Conservation (phyloP, 2,797 vertebrate genomes). For the Iguana delicatissima region DNA sequence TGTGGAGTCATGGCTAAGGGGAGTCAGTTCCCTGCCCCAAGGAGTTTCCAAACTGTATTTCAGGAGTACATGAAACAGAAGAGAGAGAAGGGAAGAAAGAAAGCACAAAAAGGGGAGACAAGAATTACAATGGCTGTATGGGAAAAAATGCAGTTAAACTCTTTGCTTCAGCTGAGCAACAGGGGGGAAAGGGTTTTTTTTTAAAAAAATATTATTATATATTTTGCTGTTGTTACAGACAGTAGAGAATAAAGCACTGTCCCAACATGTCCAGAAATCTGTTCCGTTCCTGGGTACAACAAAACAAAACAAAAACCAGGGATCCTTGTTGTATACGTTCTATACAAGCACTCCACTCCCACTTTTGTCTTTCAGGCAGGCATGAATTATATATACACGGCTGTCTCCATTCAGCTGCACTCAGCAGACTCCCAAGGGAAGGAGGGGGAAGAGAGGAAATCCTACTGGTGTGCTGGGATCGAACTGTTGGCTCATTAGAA, state of each 20-base stretch:
- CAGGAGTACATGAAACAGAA: not conserved
- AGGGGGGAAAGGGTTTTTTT: not conserved
- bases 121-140: not conserved
- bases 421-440: conserved; percentile 8
- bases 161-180: not conserved
- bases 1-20: not conserved
- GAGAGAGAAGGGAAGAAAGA: not conserved
- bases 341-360: not conserved
- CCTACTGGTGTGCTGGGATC: not conserved
- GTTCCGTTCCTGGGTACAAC: not conserved
- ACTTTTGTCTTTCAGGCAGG: conserved; percentile 17
- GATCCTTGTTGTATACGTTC: not conserved
- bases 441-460: not conserved
- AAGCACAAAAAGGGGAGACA: not conserved
- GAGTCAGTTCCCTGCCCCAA: not conserved
- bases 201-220: not conserved
- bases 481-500: conserved; percentile 11
- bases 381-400: conserved; percentile 41
- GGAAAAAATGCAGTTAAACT: not conserved
- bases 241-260: not conserved
- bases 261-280: conserved; percentile 23
- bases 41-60: not conserved
- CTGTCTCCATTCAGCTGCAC: conserved; percentile 1
- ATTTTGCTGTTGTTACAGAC: not conserved
- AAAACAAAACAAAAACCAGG: not conserved